Evolutionary conservation across 2,888 invertebrate genomes (phyloP), one percentile per base, ranked within the genome.

Genomic region (Erebia ligea): DNA sequence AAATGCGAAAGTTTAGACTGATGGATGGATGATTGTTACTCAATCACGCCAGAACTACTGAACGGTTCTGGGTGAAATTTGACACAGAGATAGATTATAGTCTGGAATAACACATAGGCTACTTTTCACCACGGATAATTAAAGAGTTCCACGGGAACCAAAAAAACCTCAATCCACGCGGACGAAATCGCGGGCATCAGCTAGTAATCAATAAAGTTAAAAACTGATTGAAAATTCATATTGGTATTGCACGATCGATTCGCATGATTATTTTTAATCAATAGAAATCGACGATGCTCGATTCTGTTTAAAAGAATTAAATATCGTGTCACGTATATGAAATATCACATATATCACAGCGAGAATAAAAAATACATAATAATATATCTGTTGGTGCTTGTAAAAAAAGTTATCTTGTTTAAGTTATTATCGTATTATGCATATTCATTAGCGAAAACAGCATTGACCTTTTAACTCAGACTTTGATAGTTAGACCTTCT

Each of bases 361-460:
- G 42, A 11, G 10, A 11, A 11, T 10, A 45, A 10, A 45, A 45
- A 45, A 3, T 45, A 45, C 45, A 13, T 45, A 45, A 45, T 42
- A 42, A 11, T 42, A 42, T 45, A 45, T 15, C 34, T 25, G 25
- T 21, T 57, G 19, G 21, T 13, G 56, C n/a, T 57, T 19, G 15
- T 8, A 1, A 34, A 21, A 19, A 21, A 21, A 58, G 25, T 58
- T 58, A 58, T 25, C 57, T 52, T 17, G 8, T 45, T 34, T 13
- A 13, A 45, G 13, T 45, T 45, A 42, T 42, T 42, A 50, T n/a
- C 15, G 15, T 58, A 21, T 58, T 58, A 25, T 58, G 34, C 13
- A 58, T 34, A 25, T 58, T 58, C 8, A 58, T 25, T 15, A 25
- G 57, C 34, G 21, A 58, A 34, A 58, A 58, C 57, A 58, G 34